phyloP scores from a whole-genome alignment of 2,888 invertebrate species.

The Ochropleura leucogaster region DNA sequence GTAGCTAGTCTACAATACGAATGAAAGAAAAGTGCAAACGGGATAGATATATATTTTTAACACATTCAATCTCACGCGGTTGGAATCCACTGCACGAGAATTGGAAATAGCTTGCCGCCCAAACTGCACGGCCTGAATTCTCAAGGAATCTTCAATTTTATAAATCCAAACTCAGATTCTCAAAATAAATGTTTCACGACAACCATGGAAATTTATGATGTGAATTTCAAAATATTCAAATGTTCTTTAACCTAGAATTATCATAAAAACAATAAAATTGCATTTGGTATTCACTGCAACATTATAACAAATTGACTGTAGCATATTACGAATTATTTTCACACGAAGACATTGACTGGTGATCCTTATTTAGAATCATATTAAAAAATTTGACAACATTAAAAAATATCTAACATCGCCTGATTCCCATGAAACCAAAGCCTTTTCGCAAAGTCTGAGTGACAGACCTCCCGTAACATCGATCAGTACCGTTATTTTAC shows the following conservation, averaged over 20 bases:
- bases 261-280: neutral
- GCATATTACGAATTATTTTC: neutral
- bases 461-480: slow-evolving; percentile 31
- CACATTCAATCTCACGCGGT: slow-evolving; percentile 47
- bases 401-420: neutral
- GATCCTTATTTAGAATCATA: neutral
- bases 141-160: slow-evolving; percentile 66
- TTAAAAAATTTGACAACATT: neutral
- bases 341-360: neutral
- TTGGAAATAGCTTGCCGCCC: slow-evolving; percentile 84
- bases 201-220: slow-evolving; percentile 2
- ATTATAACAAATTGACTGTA: slow-evolving; percentile 1
- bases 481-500: slow-evolving; percentile 74
- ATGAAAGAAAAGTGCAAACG: slow-evolving; percentile 47
- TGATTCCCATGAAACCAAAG: slow-evolving; percentile 9
- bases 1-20: slow-evolving; percentile 1
- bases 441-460: slow-evolving; percentile 26
- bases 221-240: slow-evolving; percentile 4
- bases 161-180: slow-evolving; percentile 66
- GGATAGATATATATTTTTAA: slow-evolving; percentile 49
- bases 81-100: slow-evolving; percentile 74
- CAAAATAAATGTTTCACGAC: slow-evolving; percentile 51
- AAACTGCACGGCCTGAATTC: slow-evolving; percentile 82
- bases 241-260: neutral
- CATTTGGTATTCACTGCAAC: neutral